Conservation (phyloP, 2,113 vertebrate species). For the Takifugu bimaculatus region DNA sequence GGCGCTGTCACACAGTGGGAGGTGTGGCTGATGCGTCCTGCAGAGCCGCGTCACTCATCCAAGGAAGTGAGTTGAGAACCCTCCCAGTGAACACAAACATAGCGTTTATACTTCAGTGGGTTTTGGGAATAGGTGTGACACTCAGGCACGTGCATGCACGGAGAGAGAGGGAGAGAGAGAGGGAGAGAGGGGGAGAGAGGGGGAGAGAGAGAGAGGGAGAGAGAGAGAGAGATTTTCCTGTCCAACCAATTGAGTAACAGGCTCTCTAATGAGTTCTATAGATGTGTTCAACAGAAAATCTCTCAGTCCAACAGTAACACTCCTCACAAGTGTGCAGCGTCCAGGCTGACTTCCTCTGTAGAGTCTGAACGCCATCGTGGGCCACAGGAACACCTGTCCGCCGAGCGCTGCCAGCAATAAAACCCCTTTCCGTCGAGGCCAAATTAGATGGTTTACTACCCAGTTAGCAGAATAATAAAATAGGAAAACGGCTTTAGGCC, state of each 20-base stretch:
- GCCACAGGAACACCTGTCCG: conserved; percentile 39
- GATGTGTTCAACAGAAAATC: conserved; percentile 54
- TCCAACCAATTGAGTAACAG: conserved; percentile 39
- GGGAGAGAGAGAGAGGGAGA: too few relatives aligned
- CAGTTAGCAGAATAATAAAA: conserved; percentile 15
- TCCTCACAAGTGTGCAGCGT: conserved; percentile 21
- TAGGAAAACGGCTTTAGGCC: conserved; percentile 31
- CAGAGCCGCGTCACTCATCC: conserved; percentile 52
- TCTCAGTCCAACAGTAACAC: conserved; percentile 40
- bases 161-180: too few relatives aligned
- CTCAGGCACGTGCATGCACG: conserved; percentile 11
- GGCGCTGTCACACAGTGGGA: conserved; percentile 53
- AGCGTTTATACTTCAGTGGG: conserved; percentile 37
- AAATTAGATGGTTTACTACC: conserved; percentile 47
- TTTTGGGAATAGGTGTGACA: conserved; percentile 44
- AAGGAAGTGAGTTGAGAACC: conserved; percentile 53
- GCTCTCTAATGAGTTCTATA: conserved; percentile 59
- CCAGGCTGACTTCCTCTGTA: conserved; percentile 34
- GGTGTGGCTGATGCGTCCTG: conserved; percentile 23
- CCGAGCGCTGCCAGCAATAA: conserved; percentile 17
- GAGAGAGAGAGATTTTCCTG: conserved; percentile 1
- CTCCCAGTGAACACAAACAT: conserved; percentile 34
- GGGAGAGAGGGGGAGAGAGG: too few relatives aligned
- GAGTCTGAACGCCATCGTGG: conserved; percentile 34
- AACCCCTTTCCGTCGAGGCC: conserved; percentile 14